Evolutionary conservation across 2,797 vertebrate species (phyloP), one percentile per base, ranked within the genome.

Genomic region (Coccyzus lansbergi): DNA sequence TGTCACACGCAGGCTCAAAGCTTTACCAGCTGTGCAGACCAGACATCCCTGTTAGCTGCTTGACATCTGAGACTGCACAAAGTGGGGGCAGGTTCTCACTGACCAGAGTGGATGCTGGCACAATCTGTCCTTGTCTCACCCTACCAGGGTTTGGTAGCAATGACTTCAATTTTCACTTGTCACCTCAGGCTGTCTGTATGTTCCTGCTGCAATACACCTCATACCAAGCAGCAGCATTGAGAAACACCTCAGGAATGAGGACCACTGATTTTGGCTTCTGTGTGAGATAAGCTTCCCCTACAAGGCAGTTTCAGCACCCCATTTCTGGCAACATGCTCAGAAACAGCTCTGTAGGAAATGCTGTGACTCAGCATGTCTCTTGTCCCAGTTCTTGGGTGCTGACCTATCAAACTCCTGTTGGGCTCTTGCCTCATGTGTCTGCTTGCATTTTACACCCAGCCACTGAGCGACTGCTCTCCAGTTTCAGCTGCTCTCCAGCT

Each of bases 61-160:
- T 28, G 2, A 17, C 28, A 52, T 17, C 62, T 9, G 40, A 38
- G 52, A 67, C 6, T 1, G 5, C 22, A 42, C 0, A 4, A 65
- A 33, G 40, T 29, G 14, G 51, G 34, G 67, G 16, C 42, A 76
- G 51, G 49, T 31, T 86, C 58, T 44, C 82, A 56, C 51, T 49
- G 56, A 68, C 28, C 22, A 8, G 9, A 62, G 33, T 6, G 10
- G 33, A 33, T 68, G 58, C 28, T 2, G 8, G 46, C 40, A 90
- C 1, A 3, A 48, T 29, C 48, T 62, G 51, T 48, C 36, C 31
- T 20, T 36, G 17, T 19, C 21, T 29, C 20, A 68, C n/a, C 20
- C 15, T 29, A 71, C 16, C 36, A 36, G 38, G 29, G 22, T 46
- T 21, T 74, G 40, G 36, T 36, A 69, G 53, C 29, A 55, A 58